Base-by-base conservation (phyloP, 2,888 invertebrate species). In the Diaprepes abbreviatus region DNA sequence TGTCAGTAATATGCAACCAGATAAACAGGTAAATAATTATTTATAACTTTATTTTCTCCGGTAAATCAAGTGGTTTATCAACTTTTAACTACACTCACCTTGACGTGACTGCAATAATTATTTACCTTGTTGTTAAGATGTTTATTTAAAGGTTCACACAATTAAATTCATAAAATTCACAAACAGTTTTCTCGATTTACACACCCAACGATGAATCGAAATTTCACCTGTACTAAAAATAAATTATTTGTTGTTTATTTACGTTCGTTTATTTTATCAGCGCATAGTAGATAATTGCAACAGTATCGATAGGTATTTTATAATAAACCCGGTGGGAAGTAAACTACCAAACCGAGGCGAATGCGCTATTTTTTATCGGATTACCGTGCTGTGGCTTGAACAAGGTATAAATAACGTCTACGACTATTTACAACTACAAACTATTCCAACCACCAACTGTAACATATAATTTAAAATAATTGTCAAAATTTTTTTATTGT, bases 301-400 rank as follows among this genome's bases (percentile, higher is more conserved):
- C 24, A 12, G 12, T 24, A 45, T 50, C 24, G 48, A 50, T 50
- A 50, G 48, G 28, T 50, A 50, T 28, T 21, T 48, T 14, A 50
- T 28, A n/a, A n/a, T n/a, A 3, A 50, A 14, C 14, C 48, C 14
- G 28, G 48, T 14, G 28, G 28, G 45, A 28, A 28, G 48, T 50
- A 19, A 43, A 43, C 33, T 33, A 9, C 28, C 28, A 50, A 28
- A 24, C 9, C 14, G 48, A 5, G 5, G 7, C 48, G 14, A 24
- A 16, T 50, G 12, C 24, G 43, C 48, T 14, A 24, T 28, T 28
- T 50, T 50, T 16, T 28, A 28, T 28, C 48, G 14, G 1, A 6
- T 33, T 35, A n/a, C 3, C n/a, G 35, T 3, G 35, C 5, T 24
- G 24, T 48, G 48, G 6, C 14, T 24, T 14, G 14, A 7, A 14